Percentiles rank a stretch among this genome's conserved stretches.
Evolutionary conservation across 1,140 invertebrate genomes (phyloP).

Genomic region (Atopsyche davidsoni): DNA sequence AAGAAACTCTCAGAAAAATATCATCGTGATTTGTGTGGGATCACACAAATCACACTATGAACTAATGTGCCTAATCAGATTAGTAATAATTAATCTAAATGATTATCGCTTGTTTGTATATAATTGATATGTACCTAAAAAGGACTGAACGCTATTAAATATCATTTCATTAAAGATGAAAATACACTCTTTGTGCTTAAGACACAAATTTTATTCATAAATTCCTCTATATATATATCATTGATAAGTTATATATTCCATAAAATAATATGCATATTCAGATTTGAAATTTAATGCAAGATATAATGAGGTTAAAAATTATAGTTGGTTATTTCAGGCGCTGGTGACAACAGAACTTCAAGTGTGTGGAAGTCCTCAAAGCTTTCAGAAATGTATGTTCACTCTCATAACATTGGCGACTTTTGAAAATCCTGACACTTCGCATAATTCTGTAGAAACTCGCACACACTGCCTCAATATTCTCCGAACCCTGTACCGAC

Average conservation of each 20-base stretch:
- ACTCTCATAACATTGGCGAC: conserved; percentile 44
- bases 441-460: conserved; percentile 36
- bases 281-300: background rate
- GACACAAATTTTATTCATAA: conserved; percentile 6
- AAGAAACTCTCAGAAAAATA: no score
- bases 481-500: conserved; percentile 70
- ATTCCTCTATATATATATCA: background rate
- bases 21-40: no score
- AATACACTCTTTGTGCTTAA: no score
- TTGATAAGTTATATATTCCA: background rate
- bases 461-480: conserved; percentile 83
- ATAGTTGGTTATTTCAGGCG: conserved; percentile 54
- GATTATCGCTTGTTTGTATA: no score
- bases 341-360: conserved; percentile 65
- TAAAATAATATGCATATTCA: background rate
- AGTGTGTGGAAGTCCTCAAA: conserved; percentile 44
- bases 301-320: conserved; percentile 9
- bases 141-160: no score
- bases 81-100: no score
- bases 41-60: no score
- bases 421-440: background rate
- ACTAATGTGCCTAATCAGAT: no score
- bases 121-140: no score
- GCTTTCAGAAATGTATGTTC: conserved; percentile 58
- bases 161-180: no score